Base-by-base conservation (phyloP, 2,888 invertebrate species). In the Pollenia griseotomentosa region DNA sequence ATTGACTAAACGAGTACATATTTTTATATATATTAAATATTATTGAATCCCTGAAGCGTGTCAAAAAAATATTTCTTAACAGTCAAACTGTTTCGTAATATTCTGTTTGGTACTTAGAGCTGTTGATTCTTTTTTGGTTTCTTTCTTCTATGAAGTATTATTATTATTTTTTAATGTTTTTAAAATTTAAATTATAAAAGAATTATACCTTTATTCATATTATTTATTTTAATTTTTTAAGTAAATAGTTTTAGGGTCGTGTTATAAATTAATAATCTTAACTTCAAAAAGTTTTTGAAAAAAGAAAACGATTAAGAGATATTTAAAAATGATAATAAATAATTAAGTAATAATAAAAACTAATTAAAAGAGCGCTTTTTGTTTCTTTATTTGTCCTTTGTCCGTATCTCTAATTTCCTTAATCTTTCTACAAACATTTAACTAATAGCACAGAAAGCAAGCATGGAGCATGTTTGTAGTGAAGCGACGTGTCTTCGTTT, bases 111-210 rank as follows among this genome's bases (percentile, higher is more conserved):
- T 40, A 65, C 33, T 44, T 11, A 48, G 44, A 12, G 11, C 23
- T 73, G 57, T 61, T 70, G 42, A 66, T 75, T 51, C 68, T 19
- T 19, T 42, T 55, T 44, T 75, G 48, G 16, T 42, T 82, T 83
- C 10, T 83, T 68, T 65, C 79, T 84, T 84, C 73, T 74, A 40
- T 79, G 73, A 84, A 79, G 84, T 73, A 74, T 61, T 51, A 57
- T 71, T 73, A 16, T 78, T 33, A 68, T 68, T 33, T 19, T 19
- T 57, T 19, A 19, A 11, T 19, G 23, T 33, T 33, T 33, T 6
- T 33, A 33, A 33, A 33, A 33, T 33, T 33, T 6, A 33, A 33
- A 4, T 33, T 33, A 33, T 2, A 33, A 33, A 33, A 33, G 33
- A 33, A 6, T 33, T 33, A 33, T 33, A 33, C 33, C 6, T 33